Evolutionary conservation across 2,797 vertebrate genomes (phyloP).

Genomic region (Onychomys leucogaster): DNA sequence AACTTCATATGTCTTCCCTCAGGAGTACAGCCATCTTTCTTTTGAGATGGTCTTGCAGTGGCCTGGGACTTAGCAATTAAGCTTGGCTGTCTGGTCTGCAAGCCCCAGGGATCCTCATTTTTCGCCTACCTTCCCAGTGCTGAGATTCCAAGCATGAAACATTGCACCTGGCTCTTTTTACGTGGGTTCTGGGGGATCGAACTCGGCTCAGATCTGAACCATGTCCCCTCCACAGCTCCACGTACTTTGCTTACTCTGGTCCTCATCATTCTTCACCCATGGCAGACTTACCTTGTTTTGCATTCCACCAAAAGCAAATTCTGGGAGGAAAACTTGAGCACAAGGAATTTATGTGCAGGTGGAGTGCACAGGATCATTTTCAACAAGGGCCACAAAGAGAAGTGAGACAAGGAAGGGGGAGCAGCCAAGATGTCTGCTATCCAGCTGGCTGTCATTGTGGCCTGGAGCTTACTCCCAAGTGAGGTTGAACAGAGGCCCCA

Average conservation of each 20-base stretch:
- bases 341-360: neutral
- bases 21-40: neutral
- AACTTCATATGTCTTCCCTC: neutral
- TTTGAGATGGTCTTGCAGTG: neutral
- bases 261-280: neutral
- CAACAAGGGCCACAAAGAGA: neutral
- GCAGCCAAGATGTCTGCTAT: neutral
- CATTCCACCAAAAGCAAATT: slow-evolving; percentile 19
- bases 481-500: neutral
- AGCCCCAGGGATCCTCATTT: neutral
- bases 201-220: neutral
- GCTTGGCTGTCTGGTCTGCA: neutral
- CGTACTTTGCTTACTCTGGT: neutral
- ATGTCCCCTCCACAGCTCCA: neutral
- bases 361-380: neutral
- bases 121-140: neutral
- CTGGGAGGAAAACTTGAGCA: slow-evolving; percentile 9
- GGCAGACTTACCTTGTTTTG: neutral
- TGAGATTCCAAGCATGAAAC: neutral
- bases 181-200: neutral
- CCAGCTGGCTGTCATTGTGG: neutral
- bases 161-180: neutral
- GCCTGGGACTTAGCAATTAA: neutral
- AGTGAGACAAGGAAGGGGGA: neutral
- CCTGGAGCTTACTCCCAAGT: neutral